These are phyloP conservation scores for Atractosteus spatula DNA, from an alignment of 2,113 vertebrate species.

Conservation along the genomic window DNA sequence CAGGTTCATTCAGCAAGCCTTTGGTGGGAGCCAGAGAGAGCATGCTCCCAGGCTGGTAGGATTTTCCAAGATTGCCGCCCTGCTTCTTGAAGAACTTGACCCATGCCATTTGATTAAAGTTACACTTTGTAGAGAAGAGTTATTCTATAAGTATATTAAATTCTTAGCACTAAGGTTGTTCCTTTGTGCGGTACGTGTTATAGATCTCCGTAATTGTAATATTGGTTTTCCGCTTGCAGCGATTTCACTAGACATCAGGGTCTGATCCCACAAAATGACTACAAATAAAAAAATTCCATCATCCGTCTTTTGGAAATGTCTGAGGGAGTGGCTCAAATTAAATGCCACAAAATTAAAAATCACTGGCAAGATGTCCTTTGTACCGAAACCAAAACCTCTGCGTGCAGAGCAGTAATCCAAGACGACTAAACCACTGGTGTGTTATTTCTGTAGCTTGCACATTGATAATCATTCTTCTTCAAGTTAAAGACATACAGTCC, in stretches of 20 bases:
- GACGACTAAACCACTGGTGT: slow-evolving; percentile 9
- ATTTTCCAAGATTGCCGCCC: slow-evolving; percentile 85
- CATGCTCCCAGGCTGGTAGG: slow-evolving; percentile 91
- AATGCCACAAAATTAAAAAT: slow-evolving; percentile 30
- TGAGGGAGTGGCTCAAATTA: slow-evolving; percentile 19
- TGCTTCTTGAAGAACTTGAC: slow-evolving; percentile 88
- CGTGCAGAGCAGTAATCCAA: slow-evolving; percentile 22
- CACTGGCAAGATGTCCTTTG: slow-evolving; percentile 23
- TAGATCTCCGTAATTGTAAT: no score
- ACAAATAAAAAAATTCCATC: no score
- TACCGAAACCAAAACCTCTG: slow-evolving; percentile 13
- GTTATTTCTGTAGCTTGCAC: background rate
- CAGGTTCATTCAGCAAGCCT: slow-evolving; percentile 91
- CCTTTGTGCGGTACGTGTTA: no score
- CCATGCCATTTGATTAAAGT: slow-evolving; percentile 83
- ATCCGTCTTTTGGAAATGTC: slow-evolving; percentile 2
- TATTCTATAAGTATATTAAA: background rate
- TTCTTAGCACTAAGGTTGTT: no score
- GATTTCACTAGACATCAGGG: slow-evolving; percentile 51
- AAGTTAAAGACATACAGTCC: slow-evolving; percentile 53
- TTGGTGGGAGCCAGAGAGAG: slow-evolving; percentile 92
- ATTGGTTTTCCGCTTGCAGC: slow-evolving; percentile 32
- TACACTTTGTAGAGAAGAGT: slow-evolving; percentile 32
- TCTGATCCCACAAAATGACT: slow-evolving; percentile 22
- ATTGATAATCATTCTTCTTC: slow-evolving; percentile 42